Percentiles rank a stretch among this genome's conserved stretches.
Conservation (phyloP, 2,888 invertebrate genomes). For the Synanthedon myopaeformis region DNA sequence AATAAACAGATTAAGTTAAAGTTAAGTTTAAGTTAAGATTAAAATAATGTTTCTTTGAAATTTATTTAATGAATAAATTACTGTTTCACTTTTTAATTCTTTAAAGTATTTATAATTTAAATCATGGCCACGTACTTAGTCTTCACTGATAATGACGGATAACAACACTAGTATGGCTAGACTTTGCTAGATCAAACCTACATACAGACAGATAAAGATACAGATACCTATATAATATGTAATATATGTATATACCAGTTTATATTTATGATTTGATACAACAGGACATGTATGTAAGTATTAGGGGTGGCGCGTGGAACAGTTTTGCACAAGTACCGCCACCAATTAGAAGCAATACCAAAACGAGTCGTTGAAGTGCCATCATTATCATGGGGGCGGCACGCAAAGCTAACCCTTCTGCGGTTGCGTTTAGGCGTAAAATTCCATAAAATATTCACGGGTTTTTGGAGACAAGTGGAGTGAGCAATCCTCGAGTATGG, state of each 20-base stretch:
- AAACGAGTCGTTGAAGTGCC: conserved; percentile 63
- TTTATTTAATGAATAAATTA: too few species aligned
- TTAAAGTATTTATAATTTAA: too few species aligned
- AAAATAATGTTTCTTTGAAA: too few species aligned
- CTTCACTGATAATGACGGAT: too few species aligned
- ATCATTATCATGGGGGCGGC: conserved; percentile 56
- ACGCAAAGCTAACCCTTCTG: conserved; percentile 40
- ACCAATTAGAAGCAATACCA: conserved; percentile 67
- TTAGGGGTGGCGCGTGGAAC: conserved; percentile 62
- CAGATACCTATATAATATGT: not conserved
- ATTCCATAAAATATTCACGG: conserved; percentile 49
- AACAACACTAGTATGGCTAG: too few species aligned
- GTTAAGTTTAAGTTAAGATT: too few species aligned
- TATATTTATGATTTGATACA: not conserved
- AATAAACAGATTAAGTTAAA: too few species aligned
- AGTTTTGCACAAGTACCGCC: conserved; percentile 61
- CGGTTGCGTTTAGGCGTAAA: conserved; percentile 37
- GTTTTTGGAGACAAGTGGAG: conserved; percentile 69
- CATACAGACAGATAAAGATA: too few species aligned
- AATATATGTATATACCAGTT: not conserved
- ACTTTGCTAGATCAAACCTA: too few species aligned
- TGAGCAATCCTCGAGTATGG: conserved; percentile 65
- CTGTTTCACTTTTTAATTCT: too few species aligned
- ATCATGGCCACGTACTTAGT: too few species aligned
- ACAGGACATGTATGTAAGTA: conserved; percentile 10